Conservation (phyloP, 2,113 vertebrate species). For the Ammodytes marinus region DNA sequence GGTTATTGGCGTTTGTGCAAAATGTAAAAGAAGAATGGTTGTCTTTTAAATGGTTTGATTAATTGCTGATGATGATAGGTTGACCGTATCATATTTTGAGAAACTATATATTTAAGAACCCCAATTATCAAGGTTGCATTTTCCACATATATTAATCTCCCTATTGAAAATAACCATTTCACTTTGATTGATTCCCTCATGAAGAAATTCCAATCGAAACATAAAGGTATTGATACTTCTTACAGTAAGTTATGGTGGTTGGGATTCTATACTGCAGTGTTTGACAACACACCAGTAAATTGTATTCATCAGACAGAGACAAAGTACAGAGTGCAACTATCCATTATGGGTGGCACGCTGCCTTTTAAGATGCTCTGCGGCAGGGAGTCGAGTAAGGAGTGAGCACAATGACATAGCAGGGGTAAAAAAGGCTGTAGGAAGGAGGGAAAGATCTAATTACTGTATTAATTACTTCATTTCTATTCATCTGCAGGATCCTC, state of each 20-base stretch:
- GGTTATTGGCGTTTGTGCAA: neutral
- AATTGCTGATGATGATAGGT: neutral
- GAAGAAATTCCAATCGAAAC: neutral
- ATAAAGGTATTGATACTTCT: neutral
- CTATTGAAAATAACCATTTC: neutral
- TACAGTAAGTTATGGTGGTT: neutral
- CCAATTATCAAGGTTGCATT: neutral
- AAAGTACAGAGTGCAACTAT: slow-evolving; percentile 29
- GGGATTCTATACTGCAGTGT: slow-evolving; percentile 7
- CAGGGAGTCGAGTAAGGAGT: slow-evolving; percentile 18
- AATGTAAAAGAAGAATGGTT: neutral
- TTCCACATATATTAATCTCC: neutral
- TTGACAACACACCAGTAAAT: slow-evolving; percentile 29
- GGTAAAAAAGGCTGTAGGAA: slow-evolving; percentile 54
- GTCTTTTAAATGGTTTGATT: neutral
- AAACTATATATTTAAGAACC: neutral
- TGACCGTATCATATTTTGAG: neutral
- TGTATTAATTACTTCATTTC: slow-evolving; percentile 82
- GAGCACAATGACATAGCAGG: slow-evolving; percentile 57
- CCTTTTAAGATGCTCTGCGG: slow-evolving; percentile 28
- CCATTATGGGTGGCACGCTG: slow-evolving; percentile 25
- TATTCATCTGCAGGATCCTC: slow-evolving; percentile 76
- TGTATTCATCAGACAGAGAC: slow-evolving; percentile 14
- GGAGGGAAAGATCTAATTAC: slow-evolving; percentile 73
- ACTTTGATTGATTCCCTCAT: neutral